These are phyloP conservation scores for Oxycera nigricornis DNA, from an alignment of 2,888 invertebrate species.

Conservation along the genomic window DNA sequence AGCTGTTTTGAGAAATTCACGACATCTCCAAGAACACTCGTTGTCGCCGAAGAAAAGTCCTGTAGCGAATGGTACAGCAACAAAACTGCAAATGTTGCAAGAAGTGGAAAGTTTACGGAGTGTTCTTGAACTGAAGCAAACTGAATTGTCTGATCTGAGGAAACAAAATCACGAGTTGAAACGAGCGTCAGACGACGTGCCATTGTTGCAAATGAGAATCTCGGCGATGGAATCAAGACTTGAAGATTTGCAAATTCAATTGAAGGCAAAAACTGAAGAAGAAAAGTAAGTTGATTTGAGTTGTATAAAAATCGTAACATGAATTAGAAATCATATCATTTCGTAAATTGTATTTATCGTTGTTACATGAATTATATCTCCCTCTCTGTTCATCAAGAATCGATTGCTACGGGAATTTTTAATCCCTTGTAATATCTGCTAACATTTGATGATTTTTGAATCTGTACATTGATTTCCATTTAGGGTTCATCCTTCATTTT, in stretches of 20 bases:
- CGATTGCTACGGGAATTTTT: too few relatives aligned
- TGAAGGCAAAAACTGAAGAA: constrained; percentile 71
- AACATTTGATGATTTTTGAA: neutral
- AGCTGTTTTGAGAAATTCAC: constrained; percentile 50
- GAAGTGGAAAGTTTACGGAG: constrained; percentile 85
- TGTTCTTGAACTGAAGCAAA: constrained; percentile 87
- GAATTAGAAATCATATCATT: too few relatives aligned
- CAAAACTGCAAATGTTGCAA: constrained; percentile 63
- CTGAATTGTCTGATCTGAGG: constrained; percentile 80
- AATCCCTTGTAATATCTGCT: neutral
- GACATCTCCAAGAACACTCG: constrained; percentile 44
- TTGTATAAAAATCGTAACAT: neutral
- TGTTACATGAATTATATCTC: too few relatives aligned
- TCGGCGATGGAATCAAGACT: constrained; percentile 80
- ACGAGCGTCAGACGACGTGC: constrained; percentile 77
- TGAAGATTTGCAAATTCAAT: constrained; percentile 83
- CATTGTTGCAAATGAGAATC: constrained; percentile 75
- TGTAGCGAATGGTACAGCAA: constrained; percentile 54
- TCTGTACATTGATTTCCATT: neutral
- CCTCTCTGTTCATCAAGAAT: too few relatives aligned
- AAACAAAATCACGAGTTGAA: constrained; percentile 74
- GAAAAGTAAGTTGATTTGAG: constrained; percentile 69
- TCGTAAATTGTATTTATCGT: too few relatives aligned
- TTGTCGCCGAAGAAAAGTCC: constrained; percentile 49
- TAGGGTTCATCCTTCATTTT: neutral